Evolutionary conservation across 2,888 invertebrate species (phyloP).

Genomic region (Cryptocephalus primarius): DNA sequence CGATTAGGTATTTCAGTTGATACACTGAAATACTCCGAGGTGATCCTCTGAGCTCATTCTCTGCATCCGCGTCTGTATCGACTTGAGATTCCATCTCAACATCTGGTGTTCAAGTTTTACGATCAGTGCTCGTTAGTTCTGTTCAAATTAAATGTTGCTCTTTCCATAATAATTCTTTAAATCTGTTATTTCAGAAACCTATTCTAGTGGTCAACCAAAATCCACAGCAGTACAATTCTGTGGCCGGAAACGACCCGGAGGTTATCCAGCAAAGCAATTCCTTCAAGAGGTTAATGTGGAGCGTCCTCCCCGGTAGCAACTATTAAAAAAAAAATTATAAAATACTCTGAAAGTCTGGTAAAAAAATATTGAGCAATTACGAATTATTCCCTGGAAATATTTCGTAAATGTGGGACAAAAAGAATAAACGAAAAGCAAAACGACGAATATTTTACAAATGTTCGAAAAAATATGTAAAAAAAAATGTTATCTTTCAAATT

Average conservation of each 20-base stretch:
- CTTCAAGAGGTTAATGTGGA: constrained; percentile 86
- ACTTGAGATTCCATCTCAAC: too few relatives aligned
- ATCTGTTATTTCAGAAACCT: constrained; percentile 27
- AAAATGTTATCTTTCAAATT: constrained; percentile 20
- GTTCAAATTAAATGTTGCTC: too few relatives aligned
- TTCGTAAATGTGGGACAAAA: constrained; percentile 6
- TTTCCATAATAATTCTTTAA: too few relatives aligned
- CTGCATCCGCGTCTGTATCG: too few relatives aligned
- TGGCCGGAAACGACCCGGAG: constrained; percentile 59
- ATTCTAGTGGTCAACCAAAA: constrained; percentile 25
- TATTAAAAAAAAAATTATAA: constrained; percentile 27
- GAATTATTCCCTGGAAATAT: constrained; percentile 5
- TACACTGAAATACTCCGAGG: too few relatives aligned
- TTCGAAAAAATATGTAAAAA: constrained; percentile 20
- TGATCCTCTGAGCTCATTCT: too few relatives aligned
- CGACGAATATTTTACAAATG: constrained; percentile 30
- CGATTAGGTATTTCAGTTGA: too few relatives aligned
- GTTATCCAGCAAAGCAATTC: constrained; percentile 85
- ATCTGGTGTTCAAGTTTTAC: too few relatives aligned
- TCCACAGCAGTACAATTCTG: constrained; percentile 40
- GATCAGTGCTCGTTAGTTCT: too few relatives aligned
- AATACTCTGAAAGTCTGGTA: constrained; percentile 12
- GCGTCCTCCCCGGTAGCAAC: constrained; percentile 69
- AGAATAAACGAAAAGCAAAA: constrained; percentile 4
- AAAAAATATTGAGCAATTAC: constrained; percentile 5